Evolutionary conservation across 2,888 invertebrate species (phyloP).

Genomic region (Cryptocheilus praepositus): DNA sequence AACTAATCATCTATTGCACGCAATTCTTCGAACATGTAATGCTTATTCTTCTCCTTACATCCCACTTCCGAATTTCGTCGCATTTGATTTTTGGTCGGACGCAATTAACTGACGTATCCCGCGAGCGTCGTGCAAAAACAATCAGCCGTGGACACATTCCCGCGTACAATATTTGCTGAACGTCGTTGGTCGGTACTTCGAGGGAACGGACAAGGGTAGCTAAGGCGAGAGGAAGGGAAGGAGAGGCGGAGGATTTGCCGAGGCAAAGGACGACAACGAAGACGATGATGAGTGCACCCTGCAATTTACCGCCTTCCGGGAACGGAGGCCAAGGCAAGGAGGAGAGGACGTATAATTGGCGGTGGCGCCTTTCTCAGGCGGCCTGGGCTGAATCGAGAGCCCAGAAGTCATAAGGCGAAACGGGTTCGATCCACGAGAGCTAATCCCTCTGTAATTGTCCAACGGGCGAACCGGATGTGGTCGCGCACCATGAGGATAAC

Average conservation of each 20-base stretch:
- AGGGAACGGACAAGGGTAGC: too few relatives aligned
- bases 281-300: slow-evolving; percentile 12
- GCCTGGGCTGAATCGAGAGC: slow-evolving; percentile 1
- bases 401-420: slow-evolving; percentile 43
- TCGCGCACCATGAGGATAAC: slow-evolving; percentile 56
- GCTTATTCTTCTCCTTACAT: too few relatives aligned
- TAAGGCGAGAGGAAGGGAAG: background rate
- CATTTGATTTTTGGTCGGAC: too few relatives aligned
- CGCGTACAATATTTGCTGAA: too few relatives aligned
- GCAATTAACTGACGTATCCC: too few relatives aligned
- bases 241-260: background rate
- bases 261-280: slow-evolving; percentile 1
- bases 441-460: slow-evolving; percentile 32
- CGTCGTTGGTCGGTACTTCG: too few relatives aligned
- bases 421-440: slow-evolving; percentile 19
- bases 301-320: slow-evolving; percentile 25
- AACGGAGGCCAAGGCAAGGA: slow-evolving; percentile 7
- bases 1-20: too few relatives aligned
- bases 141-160: too few relatives aligned
- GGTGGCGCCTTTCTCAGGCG: slow-evolving; percentile 44
- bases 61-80: too few relatives aligned
- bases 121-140: too few relatives aligned
- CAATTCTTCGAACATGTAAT: too few relatives aligned
- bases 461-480: slow-evolving; percentile 54
- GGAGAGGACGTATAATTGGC: slow-evolving; percentile 19